These are phyloP conservation scores for Colletes latitarsis DNA, from an alignment of 1,140 invertebrate genomes.

Conservation along the genomic window DNA sequence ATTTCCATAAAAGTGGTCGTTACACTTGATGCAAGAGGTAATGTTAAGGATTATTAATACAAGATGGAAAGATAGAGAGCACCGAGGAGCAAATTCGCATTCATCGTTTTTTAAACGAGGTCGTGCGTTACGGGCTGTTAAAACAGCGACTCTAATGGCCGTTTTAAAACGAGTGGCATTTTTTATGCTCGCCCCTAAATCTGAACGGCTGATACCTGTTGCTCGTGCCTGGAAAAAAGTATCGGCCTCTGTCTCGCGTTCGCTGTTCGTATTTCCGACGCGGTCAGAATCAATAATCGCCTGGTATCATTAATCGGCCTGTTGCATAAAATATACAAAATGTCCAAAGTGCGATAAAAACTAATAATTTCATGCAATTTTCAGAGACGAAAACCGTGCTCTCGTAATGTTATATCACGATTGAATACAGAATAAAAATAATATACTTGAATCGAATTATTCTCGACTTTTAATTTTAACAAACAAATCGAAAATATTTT, in stretches of 20 bases:
- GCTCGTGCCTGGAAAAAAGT: constrained; percentile 49
- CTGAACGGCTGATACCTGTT: constrained; percentile 62
- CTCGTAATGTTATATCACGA: no score
- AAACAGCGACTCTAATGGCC: constrained; percentile 41
- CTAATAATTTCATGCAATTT: no score
- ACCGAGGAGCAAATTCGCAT: background rate
- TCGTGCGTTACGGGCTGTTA: constrained; percentile 26
- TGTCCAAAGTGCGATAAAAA: no score
- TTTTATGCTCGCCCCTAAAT: constrained; percentile 57
- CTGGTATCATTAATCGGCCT: background rate
- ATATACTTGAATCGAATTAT: no score
- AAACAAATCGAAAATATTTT: no score
- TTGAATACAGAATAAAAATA: no score
- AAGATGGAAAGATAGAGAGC: background rate
- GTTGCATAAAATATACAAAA: no score
- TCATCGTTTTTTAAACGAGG: constrained; percentile 38
- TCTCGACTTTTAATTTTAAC: no score
- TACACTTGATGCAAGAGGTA: no score
- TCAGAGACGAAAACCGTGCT: no score
- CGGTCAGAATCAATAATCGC: background rate
- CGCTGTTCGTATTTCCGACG: constrained; percentile 6
- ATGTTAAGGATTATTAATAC: background rate
- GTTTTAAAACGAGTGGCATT: constrained; percentile 56
- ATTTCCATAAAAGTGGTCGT: background rate
- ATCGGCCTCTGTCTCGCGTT: constrained; percentile 46